phyloP scores from a whole-genome alignment of 2,888 invertebrate species.

The Cerceris rybyensis region DNA sequence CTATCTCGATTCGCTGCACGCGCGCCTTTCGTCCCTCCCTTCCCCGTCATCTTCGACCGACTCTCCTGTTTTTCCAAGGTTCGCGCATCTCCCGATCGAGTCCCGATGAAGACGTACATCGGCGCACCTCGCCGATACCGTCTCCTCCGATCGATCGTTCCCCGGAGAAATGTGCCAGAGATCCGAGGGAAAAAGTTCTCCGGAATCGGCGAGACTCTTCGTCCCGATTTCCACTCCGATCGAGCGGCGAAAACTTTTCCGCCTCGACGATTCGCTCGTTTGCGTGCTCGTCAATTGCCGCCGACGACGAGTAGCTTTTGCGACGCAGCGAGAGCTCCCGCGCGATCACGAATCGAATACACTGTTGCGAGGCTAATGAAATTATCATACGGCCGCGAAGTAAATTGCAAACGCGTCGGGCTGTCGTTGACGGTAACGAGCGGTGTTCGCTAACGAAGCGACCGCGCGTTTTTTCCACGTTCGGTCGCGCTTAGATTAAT shows the following conservation, averaged over 20 bases:
- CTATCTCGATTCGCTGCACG: background rate
- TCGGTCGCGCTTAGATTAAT: background rate
- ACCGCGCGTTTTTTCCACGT: background rate
- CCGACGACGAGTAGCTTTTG: too few relatives aligned
- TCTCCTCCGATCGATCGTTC: constrained; percentile 27
- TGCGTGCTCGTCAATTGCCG: background rate
- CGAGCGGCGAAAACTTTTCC: too few relatives aligned
- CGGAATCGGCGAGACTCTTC: too few relatives aligned
- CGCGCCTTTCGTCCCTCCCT: background rate
- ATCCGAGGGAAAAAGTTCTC: too few relatives aligned
- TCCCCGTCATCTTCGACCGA: constrained; percentile 25
- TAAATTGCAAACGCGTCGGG: constrained; percentile 25
- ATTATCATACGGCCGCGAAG: constrained; percentile 44
- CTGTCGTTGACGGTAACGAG: background rate
- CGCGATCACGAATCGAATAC: constrained; percentile 6
- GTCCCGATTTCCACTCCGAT: too few relatives aligned
- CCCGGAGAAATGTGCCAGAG: background rate
- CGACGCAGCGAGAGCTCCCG: too few relatives aligned
- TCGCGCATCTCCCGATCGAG: constrained; percentile 65
- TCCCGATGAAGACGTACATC: constrained; percentile 75
- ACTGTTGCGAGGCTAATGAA: constrained; percentile 53
- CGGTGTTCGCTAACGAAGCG: background rate
- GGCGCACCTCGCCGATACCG: constrained; percentile 60
- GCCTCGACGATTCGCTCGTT: background rate
- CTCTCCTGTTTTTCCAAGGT: constrained; percentile 53